Percentiles rank a stretch among this genome's conserved stretches.
These are phyloP conservation scores for Scalopus aquaticus DNA, from an alignment of 2,113 vertebrate species.

Conservation along the genomic window DNA sequence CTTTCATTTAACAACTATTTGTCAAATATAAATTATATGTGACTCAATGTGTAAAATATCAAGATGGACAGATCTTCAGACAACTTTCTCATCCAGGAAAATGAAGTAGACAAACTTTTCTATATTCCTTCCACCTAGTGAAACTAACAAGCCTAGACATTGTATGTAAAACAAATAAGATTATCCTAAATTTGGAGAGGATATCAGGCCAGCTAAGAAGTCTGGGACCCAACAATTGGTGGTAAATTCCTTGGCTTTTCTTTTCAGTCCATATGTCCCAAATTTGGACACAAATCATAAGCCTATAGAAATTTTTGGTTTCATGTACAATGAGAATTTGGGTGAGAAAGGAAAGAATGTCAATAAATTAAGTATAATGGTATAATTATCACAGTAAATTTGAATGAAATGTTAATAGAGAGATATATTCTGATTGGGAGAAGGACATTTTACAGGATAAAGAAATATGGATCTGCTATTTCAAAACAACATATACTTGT, in stretches of 20 bases:
- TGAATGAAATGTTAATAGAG: background rate
- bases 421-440: background rate
- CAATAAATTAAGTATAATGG: background rate
- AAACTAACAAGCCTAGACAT: background rate
- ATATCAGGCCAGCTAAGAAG: background rate
- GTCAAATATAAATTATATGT: background rate
- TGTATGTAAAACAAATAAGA: background rate
- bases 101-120: background rate
- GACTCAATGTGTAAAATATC: background rate
- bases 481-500: no score
- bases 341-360: background rate
- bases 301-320: background rate
- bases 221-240: accelerated
- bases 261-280: background rate
- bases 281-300: background rate
- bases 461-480: background rate
- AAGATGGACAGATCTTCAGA: background rate
- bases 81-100: background rate
- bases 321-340: background rate
- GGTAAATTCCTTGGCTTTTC: background rate
- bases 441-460: background rate
- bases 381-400: background rate
- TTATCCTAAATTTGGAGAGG: background rate
- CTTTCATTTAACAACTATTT: background rate
- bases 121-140: background rate